Evolutionary conservation across 2,113 vertebrate genomes (phyloP).

Genomic region (Coryphaenoides rupestris): DNA sequence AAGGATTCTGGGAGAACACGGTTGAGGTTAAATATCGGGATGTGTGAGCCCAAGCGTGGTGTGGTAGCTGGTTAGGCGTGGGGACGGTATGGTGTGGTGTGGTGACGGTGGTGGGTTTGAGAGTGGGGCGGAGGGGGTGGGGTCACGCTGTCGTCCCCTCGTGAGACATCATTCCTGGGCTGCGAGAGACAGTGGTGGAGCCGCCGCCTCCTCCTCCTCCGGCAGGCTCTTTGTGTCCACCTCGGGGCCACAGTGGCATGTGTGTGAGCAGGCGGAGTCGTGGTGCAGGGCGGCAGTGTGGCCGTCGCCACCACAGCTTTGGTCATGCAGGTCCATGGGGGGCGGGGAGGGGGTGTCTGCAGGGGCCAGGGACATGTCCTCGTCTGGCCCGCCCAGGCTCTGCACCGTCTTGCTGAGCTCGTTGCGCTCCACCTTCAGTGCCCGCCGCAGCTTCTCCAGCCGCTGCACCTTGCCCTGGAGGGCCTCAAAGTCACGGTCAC

Average conservation of each 20-base stretch:
- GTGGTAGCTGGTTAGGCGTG: neutral
- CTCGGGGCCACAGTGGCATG: slow-evolving; percentile 48
- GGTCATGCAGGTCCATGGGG: slow-evolving; percentile 42
- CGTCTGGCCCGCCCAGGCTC: slow-evolving; percentile 68
- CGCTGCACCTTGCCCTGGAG: slow-evolving; percentile 93
- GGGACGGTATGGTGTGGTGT: neutral
- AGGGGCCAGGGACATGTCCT: slow-evolving; percentile 14
- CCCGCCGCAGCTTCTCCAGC: slow-evolving; percentile 92
- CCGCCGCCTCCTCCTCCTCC: slow-evolving; percentile 29
- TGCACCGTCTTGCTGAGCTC: slow-evolving; percentile 97
- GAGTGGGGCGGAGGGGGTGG: neutral
- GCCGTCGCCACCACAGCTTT: too few species aligned
- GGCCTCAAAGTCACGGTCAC: slow-evolving; percentile 88
- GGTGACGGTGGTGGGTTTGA: neutral
- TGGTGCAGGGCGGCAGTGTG: slow-evolving; percentile 13
- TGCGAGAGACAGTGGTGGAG: slow-evolving; percentile 23
- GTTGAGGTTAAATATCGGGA: too few species aligned
- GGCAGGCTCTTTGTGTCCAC: slow-evolving; percentile 26
- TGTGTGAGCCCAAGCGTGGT: too few species aligned
- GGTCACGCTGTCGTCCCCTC: neutral
- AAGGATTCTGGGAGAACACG: too few species aligned
- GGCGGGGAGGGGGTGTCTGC: slow-evolving; percentile 60
- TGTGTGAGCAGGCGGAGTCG: slow-evolving; percentile 35
- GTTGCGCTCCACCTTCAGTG: slow-evolving; percentile 91
- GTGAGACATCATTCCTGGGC: slow-evolving; percentile 57